phyloP scores from a whole-genome alignment of 1,140 invertebrate genomes.

The Dreissena polymorpha region DNA sequence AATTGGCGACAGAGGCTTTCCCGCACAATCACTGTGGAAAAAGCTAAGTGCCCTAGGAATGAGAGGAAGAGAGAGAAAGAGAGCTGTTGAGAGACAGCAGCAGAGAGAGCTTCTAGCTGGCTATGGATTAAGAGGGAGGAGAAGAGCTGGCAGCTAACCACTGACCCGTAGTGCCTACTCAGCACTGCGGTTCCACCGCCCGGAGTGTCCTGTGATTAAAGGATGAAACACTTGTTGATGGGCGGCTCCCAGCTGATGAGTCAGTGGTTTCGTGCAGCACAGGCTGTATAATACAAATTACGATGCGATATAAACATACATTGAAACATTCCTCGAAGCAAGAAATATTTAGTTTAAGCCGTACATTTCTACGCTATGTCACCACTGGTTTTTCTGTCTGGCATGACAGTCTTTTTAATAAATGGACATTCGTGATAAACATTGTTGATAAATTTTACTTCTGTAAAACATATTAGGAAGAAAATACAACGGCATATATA shows the following conservation, averaged over 20 bases:
- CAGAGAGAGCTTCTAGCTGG: neutral
- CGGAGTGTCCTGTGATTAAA: neutral
- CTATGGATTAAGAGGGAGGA: conserved; percentile 9
- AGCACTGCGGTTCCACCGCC: conserved; percentile 2
- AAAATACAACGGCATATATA: too few relatives aligned
- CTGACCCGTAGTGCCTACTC: conserved; percentile 14
- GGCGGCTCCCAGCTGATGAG: conserved; percentile 8
- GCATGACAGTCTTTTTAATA: too few relatives aligned
- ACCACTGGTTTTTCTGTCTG: too few relatives aligned
- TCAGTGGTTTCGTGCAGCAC: neutral
- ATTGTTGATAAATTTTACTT: too few relatives aligned
- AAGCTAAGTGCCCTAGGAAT: neutral
- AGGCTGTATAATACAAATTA: too few relatives aligned
- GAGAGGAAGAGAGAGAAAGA: neutral
- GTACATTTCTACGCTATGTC: too few relatives aligned
- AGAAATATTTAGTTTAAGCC: too few relatives aligned
- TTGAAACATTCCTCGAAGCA: too few relatives aligned
- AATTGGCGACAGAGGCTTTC: neutral
- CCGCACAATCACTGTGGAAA: neutral
- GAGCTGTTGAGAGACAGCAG: neutral
- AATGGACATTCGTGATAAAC: too few relatives aligned
- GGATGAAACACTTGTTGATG: conserved; percentile 4
- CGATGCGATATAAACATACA: too few relatives aligned
- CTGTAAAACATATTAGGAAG: too few relatives aligned
- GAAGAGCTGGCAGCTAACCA: conserved; percentile 16